These are phyloP conservation scores for Rhipidura dahli DNA, from an alignment of 2,113 vertebrate species.

Conservation along the genomic window DNA sequence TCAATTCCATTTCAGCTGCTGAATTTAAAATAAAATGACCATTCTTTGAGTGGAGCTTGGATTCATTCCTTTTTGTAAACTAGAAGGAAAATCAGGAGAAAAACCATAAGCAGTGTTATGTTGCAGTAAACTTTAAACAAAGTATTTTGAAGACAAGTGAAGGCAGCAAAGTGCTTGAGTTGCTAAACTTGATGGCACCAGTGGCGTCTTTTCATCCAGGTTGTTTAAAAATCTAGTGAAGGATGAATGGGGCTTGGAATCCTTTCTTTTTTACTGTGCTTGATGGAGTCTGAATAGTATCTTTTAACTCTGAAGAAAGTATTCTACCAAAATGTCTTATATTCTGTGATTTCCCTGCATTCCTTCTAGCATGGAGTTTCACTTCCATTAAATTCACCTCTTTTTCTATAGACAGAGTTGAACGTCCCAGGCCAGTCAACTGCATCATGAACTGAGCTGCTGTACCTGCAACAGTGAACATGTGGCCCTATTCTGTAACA, in stretches of 20 bases:
- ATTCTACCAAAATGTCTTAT: neutral
- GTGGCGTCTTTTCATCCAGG: neutral
- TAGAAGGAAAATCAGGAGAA: neutral
- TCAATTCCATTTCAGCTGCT: neutral
- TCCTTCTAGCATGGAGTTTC: neutral
- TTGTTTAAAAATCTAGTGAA: neutral
- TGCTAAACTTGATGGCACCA: neutral
- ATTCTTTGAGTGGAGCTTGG: neutral
- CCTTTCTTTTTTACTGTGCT: neutral
- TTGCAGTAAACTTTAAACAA: slow-evolving; percentile 13
- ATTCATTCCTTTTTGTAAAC: neutral
- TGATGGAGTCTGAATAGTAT: neutral
- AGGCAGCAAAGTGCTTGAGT: neutral
- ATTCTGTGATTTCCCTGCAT: neutral
- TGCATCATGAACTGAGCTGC: neutral
- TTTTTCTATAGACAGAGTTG: neutral
- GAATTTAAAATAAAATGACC: neutral
- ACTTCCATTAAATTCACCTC: neutral
- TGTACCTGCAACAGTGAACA: neutral
- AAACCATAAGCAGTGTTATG: neutral
- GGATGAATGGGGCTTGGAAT: neutral
- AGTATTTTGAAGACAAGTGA: neutral
- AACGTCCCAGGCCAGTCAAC: neutral
- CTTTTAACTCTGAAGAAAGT: neutral
- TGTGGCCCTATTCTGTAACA: neutral